Conservation (phyloP, 2,888 invertebrate species). For the Pyralis farinalis region DNA sequence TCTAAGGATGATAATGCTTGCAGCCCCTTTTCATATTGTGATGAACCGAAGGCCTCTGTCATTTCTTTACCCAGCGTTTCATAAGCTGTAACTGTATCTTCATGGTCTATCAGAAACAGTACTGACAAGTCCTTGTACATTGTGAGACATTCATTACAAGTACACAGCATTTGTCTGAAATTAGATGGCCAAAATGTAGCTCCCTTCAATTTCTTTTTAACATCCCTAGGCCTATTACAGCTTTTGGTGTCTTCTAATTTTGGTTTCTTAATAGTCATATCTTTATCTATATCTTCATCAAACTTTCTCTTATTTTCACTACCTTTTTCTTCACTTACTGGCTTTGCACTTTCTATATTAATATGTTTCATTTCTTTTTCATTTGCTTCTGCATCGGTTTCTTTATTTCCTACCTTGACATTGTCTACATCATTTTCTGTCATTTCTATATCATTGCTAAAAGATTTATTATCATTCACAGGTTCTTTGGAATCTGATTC, state of each 20-base stretch:
- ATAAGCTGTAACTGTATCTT: conserved; percentile 92
- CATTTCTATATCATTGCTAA: conserved; percentile 1
- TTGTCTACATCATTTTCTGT: conserved; percentile 8
- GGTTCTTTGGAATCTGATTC: no score
- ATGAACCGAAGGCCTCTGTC: conserved; percentile 58
- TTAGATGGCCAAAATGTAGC: conserved; percentile 89
- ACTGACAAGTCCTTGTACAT: conserved; percentile 87
- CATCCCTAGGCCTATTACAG: conserved; percentile 52
- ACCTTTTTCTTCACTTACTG: conserved; percentile 4
- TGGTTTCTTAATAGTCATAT: conserved; percentile 41
- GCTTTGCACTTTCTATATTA: conserved; percentile 1
- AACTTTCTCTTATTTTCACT: conserved; percentile 55
- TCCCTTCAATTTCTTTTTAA: conserved; percentile 57
- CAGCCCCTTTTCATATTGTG: conserved; percentile 88
- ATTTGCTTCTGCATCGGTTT: conserved; percentile 10
- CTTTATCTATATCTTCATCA: conserved; percentile 31
- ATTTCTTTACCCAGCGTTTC: conserved; percentile 87
- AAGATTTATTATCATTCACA: background rate
- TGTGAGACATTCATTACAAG: conserved; percentile 83
- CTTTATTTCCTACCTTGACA: conserved; percentile 12
- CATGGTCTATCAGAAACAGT: conserved; percentile 87
- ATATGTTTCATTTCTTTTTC: conserved; percentile 3
- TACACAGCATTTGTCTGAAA: conserved; percentile 89
- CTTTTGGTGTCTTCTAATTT: conserved; percentile 36
- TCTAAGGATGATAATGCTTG: conserved; percentile 90